Percentiles rank a stretch among this genome's conserved stretches.
Conservation (phyloP, 2,888 invertebrate species). For the Cryptops parisi region DNA sequence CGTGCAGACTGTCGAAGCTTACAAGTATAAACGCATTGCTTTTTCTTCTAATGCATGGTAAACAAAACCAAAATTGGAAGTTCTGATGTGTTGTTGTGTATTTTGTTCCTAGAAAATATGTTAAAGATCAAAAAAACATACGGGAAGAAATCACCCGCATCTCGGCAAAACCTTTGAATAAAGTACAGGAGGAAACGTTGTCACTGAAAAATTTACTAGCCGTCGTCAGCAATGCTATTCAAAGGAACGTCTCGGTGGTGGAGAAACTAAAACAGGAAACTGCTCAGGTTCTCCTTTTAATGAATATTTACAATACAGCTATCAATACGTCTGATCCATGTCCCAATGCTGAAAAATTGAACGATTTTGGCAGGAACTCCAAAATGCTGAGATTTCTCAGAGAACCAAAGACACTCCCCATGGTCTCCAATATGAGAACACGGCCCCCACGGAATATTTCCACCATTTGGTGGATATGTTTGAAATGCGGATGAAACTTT, state of each 20-base stretch:
- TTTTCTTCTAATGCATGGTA: slow-evolving; percentile 1
- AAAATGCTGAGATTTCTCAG: slow-evolving; percentile 61
- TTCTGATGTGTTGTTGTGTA: slow-evolving; percentile 1
- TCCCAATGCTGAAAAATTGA: background rate
- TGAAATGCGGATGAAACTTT: slow-evolving; percentile 49
- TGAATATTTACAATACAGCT: background rate
- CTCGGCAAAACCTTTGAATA: slow-evolving; percentile 45
- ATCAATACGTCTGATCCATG: background rate
- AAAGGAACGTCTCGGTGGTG: slow-evolving; percentile 43
- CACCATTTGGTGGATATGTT: slow-evolving; percentile 51
- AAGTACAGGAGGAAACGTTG: slow-evolving; percentile 48
- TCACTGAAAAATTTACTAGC: slow-evolving; percentile 43
- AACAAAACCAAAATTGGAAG: too few relatives aligned
- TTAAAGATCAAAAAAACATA: slow-evolving; percentile 68
- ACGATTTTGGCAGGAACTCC: slow-evolving; percentile 36
- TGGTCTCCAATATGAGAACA: slow-evolving; percentile 59
- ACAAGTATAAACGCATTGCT: slow-evolving; percentile 42
- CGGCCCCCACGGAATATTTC: slow-evolving; percentile 54
- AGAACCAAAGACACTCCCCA: slow-evolving; percentile 60
- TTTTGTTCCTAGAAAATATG: slow-evolving; percentile 41
- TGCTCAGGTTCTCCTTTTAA: slow-evolving; percentile 42
- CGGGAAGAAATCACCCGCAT: slow-evolving; percentile 67
- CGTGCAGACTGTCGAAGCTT: slow-evolving; percentile 55
- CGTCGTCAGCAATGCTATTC: slow-evolving; percentile 46
- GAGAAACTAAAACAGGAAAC: slow-evolving; percentile 55